A percentile compares a stretch with the other conserved stretches of the same genome.
Evolutionary conservation across 1,140 invertebrate genomes (phyloP).

Genomic region (Delia radicum): DNA sequence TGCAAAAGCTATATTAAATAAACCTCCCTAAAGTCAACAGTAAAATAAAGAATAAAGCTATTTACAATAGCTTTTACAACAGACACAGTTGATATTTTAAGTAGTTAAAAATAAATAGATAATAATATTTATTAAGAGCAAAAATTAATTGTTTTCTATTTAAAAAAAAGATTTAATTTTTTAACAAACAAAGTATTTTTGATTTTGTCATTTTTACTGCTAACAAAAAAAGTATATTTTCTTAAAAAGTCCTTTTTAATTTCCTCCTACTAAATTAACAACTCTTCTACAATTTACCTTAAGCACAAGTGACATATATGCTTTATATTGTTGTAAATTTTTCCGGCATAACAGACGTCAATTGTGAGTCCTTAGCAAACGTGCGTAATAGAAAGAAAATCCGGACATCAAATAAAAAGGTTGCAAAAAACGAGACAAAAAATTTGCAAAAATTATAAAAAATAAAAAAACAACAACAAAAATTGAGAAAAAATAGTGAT

Average conservation of each 20-base stretch:
- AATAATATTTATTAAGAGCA: background rate
- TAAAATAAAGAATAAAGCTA: background rate
- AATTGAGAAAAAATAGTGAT: background rate
- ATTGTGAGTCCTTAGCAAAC: background rate
- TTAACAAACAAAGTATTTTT: background rate
- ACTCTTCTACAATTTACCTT: background rate
- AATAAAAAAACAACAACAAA: too few relatives aligned
- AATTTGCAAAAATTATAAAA: background rate
- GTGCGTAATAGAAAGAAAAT: background rate
- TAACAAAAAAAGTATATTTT: too few relatives aligned
- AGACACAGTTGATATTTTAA: background rate
- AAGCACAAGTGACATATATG: slow-evolving; percentile 28
- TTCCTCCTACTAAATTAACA: background rate
- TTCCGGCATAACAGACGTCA: slow-evolving; percentile 54
- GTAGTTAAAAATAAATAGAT: background rate
- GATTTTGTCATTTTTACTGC: too few relatives aligned
- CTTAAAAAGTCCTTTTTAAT: background rate
- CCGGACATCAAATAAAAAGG: background rate
- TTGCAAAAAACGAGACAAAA: background rate
- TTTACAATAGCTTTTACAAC: background rate
- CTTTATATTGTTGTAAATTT: slow-evolving; percentile 54
- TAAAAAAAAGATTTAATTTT: too few relatives aligned
- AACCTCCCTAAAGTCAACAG: background rate
- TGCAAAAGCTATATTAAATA: background rate
- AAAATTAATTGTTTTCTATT: background rate